A percentile compares a stretch with the other conserved stretches of the same genome.
Evolutionary conservation across 2,888 invertebrate genomes (phyloP).

Genomic region (Neoitamus cyanurus): DNA sequence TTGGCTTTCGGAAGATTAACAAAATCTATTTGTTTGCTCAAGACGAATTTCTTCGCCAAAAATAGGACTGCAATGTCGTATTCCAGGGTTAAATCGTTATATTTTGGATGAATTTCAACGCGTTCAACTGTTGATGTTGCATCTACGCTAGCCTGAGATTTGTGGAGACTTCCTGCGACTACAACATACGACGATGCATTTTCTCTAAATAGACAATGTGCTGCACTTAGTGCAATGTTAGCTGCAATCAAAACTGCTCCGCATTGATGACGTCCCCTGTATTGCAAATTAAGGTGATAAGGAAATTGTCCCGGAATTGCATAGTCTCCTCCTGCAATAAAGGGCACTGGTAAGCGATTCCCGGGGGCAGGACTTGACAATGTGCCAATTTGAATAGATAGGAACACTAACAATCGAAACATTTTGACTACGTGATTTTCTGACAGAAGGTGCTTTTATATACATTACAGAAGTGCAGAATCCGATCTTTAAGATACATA

Average conservation of each 20-base stretch:
- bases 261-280: neutral
- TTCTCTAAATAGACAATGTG: neutral
- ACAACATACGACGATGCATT: neutral
- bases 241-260: neutral
- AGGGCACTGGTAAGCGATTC: neutral
- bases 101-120: neutral
- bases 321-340: neutral
- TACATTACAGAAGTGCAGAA: neutral
- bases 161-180: neutral
- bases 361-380: neutral
- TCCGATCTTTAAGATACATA: neutral
- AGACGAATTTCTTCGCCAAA: neutral
- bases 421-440: neutral
- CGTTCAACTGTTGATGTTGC: neutral
- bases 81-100: neutral
- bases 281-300: neutral
- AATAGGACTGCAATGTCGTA: conserved; percentile 8
- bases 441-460: neutral
- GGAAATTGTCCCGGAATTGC: neutral
- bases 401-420: neutral
- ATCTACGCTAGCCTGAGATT: neutral
- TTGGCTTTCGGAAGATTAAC: neutral
- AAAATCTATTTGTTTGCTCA: neutral
- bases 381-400: neutral
- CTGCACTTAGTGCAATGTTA: neutral